These are phyloP conservation scores for Rhynchophorus ferrugineus DNA, from an alignment of 1,140 invertebrate species.

Conservation along the genomic window DNA sequence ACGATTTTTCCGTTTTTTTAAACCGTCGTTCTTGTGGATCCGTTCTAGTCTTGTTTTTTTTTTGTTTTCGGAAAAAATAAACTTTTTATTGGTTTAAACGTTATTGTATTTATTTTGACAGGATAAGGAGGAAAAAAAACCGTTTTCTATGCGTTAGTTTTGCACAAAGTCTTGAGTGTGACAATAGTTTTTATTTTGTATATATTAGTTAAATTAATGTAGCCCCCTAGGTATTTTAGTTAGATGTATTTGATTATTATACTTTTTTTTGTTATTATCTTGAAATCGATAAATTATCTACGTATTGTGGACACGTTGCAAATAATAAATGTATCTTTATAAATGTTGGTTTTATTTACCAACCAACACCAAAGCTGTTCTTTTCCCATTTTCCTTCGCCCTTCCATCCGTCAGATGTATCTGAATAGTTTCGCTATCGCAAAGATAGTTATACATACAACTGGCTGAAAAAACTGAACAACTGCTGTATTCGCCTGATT, in stretches of 20 bases:
- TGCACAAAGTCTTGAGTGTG: slow-evolving; percentile 18
- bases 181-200: slow-evolving; percentile 23
- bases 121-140: not conserved
- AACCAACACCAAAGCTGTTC: no score
- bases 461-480: no score
- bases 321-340: slow-evolving; percentile 27
- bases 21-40: not conserved
- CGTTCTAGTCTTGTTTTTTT: not conserved
- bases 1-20: not conserved
- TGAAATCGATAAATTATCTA: slow-evolving; percentile 13
- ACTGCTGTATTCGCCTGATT: no score
- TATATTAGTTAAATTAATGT: slow-evolving; percentile 24
- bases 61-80: not conserved
- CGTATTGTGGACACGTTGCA: slow-evolving; percentile 22
- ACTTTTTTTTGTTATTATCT: slow-evolving; percentile 14
- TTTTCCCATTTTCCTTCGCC: no score
- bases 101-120: not conserved
- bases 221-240: slow-evolving; percentile 12
- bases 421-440: no score
- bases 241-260: slow-evolving; percentile 16
- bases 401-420: no score
- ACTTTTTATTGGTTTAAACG: not conserved
- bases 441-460: no score
- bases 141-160: slow-evolving; percentile 6
- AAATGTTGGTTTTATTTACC: not conserved